These are phyloP conservation scores for Pseudopipra pipra DNA, from an alignment of 2,113 vertebrate genomes.

Conservation along the genomic window DNA sequence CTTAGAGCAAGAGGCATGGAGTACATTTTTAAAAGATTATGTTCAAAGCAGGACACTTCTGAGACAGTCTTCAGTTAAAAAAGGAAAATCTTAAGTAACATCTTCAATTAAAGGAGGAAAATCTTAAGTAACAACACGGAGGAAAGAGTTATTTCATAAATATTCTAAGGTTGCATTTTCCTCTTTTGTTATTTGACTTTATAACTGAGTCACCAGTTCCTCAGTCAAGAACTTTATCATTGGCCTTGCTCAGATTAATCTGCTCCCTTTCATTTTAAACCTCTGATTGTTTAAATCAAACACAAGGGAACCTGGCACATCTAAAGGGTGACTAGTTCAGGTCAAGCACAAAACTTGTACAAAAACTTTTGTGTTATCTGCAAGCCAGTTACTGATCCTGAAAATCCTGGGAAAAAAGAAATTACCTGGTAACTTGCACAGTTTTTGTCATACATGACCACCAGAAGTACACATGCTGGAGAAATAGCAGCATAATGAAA, in stretches of 20 bases:
- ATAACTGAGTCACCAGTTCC: neutral
- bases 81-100: neutral
- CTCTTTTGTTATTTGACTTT: neutral
- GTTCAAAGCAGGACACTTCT: neutral
- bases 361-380: neutral
- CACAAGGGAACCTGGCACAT: neutral
- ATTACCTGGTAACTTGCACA: neutral
- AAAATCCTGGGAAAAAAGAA: neutral
- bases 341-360: neutral
- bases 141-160: neutral
- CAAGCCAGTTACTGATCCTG: neutral
- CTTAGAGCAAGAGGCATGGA: neutral
- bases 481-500: neutral
- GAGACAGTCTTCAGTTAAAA: neutral
- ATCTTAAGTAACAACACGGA: neutral
- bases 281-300: neutral
- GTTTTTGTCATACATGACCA: neutral
- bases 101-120: neutral
- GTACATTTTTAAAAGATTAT: neutral
- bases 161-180: neutral
- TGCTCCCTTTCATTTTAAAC: neutral
- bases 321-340: neutral
- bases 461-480: neutral
- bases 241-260: neutral
- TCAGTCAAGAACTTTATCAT: neutral